Conservation (phyloP, 2,888 invertebrate genomes). For the Diplazon laetatorius region DNA sequence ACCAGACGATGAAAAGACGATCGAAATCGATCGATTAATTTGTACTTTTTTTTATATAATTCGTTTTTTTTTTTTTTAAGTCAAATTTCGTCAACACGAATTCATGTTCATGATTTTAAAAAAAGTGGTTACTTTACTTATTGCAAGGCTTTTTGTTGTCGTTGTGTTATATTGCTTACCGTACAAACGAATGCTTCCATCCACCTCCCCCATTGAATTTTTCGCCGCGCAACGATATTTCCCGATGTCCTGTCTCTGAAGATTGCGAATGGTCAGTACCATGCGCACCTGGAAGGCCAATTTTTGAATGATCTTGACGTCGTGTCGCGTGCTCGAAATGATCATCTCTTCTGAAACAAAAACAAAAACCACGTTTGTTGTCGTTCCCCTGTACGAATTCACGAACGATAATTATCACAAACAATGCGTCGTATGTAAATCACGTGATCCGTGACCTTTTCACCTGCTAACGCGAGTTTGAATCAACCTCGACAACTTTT, state of each 20-base stretch:
- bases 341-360: constrained; percentile 89
- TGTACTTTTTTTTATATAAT: too few species aligned
- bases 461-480: too few species aligned
- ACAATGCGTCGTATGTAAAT: too few species aligned
- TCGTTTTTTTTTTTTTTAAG: too few species aligned
- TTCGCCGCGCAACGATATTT: constrained; percentile 92
- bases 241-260: constrained; percentile 90
- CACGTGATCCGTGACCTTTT: not conserved
- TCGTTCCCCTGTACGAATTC: not conserved
- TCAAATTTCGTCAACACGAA: too few species aligned
- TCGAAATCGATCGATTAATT: too few species aligned
- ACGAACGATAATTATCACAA: not conserved
- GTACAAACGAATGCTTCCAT: constrained; percentile 93
- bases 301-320: constrained; percentile 86
- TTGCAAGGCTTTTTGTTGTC: not conserved
- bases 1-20: too few species aligned
- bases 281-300: constrained; percentile 92
- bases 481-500: too few species aligned
- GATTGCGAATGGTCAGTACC: constrained; percentile 89
- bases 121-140: too few species aligned
- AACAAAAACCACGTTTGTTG: constrained; percentile 21
- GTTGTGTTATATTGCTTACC: constrained; percentile 88
- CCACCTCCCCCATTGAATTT: constrained; percentile 90
- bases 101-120: too few species aligned
- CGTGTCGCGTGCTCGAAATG: constrained; percentile 91